Base-by-base conservation (phyloP, 2,113 vertebrate genomes). In the Astatotilapia flaviijosephi region DNA sequence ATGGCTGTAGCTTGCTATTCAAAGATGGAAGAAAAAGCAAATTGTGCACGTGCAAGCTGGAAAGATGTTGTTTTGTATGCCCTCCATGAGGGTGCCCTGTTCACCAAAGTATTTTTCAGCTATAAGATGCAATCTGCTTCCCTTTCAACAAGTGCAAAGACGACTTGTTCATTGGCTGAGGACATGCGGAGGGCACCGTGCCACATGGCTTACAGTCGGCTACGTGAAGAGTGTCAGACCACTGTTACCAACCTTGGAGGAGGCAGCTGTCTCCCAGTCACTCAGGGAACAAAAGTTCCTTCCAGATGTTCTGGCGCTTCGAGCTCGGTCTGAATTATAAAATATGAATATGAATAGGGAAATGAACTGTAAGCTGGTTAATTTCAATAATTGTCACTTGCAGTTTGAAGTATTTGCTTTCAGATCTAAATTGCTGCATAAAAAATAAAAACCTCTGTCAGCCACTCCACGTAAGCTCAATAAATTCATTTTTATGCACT, bases 231-330 rank as follows among this genome's bases (percentile, higher is more conserved):
- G 92, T 89, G 88, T 92, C 75, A 87, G 55, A 81, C 80, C 83
- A 86, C 68, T 75, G 86, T 77, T 88, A 79, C 86, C 90, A 92
- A 88, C 77, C 55, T 80, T 60, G 33, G 89, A 93, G 89, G 90
- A 93, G 80, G 84, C 92, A 94, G 95, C 91, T 94, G 94, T 86
- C 85, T 88, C 89, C 88, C 88, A 94, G 83, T 89, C 86, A 90
- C 55, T 93, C 21, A 51, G 81, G 35, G 35, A 91, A 93, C 90
- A 93, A 93, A 93, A 86, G 83, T 88, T 93, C 62, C 79, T 4
- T 84, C 89, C 95, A 95, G 95, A 95, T 95, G 95, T 95, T 91
- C 83, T 60, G 55, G 26, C 31, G 5, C 88, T 87, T 31, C 60
- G 17, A 83, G 82, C 47, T 82, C 58, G 26, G 60, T 31, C 82